These are phyloP conservation scores for Myrmophylax atrothorax DNA, from an alignment of 2,113 vertebrate species.

Conservation along the genomic window DNA sequence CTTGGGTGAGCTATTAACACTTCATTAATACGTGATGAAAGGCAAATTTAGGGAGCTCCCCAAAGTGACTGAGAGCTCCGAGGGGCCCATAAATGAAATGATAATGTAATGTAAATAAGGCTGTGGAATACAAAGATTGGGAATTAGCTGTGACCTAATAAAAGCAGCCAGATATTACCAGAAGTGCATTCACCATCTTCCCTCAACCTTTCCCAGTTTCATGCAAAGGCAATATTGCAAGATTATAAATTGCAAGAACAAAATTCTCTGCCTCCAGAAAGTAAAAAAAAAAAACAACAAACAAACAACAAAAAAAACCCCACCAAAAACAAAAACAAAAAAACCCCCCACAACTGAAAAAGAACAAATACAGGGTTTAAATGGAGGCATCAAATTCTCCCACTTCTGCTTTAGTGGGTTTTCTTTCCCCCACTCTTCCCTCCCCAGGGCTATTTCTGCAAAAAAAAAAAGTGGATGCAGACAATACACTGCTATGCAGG, in stretches of 20 bases:
- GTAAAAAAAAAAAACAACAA: not conserved
- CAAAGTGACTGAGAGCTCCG: constrained; percentile 14
- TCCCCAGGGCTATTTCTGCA: not conserved
- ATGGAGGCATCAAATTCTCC: not conserved
- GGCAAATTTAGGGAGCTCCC: constrained; percentile 60
- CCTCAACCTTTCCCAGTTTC: not conserved
- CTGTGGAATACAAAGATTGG: not conserved
- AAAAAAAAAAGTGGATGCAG: not conserved
- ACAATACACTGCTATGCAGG: not conserved
- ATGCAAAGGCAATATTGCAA: not conserved
- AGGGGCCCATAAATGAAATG: constrained; percentile 50
- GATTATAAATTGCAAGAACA: not conserved
- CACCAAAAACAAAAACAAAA: too few species aligned
- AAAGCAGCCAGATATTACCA: not conserved
- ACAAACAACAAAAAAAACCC: not conserved
- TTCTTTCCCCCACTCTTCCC: too few species aligned
- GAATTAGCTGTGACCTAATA: constrained; percentile 28
- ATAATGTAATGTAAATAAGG: constrained; percentile 66
- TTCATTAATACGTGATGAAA: constrained; percentile 68
- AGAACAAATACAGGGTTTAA: not conserved
- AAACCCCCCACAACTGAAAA: not conserved
- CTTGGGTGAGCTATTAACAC: constrained; percentile 57
- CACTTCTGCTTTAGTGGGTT: fast-evolving
- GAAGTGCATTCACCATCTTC: not conserved
- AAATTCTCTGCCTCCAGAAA: not conserved